Conservation (phyloP, 2,888 invertebrate species). For the Macrophya annulata region DNA sequence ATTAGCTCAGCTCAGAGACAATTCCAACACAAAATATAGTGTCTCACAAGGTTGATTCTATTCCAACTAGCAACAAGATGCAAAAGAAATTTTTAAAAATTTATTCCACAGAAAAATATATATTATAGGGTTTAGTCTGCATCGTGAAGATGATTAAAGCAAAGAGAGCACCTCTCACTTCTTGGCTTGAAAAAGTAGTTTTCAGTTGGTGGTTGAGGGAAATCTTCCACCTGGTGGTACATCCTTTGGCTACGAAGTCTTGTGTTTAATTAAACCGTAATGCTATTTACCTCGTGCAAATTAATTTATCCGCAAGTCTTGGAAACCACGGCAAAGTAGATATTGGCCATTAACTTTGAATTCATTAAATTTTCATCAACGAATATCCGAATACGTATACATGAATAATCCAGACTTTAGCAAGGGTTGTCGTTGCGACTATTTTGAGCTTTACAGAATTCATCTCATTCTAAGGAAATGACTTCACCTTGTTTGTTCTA, state of each 20-base stretch:
- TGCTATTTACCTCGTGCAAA: constrained; percentile 50
- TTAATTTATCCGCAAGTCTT: constrained; percentile 41
- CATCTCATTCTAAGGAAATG: neutral
- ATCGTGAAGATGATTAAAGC: constrained; percentile 6
- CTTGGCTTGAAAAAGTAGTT: constrained; percentile 29
- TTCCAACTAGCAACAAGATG: neutral
- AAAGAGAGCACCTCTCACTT: constrained; percentile 3
- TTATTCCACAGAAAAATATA: neutral
- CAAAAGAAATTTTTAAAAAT: neutral
- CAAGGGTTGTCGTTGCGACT: constrained; percentile 2
- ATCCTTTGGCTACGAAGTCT: constrained; percentile 19
- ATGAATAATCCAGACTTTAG: neutral
- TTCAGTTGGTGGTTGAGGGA: neutral
- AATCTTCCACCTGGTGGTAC: constrained; percentile 1
- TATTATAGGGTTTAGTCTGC: neutral
- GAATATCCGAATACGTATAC: constrained; percentile 34
- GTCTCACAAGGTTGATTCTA: neutral
- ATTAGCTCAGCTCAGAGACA: constrained; percentile 29
- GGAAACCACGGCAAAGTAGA: constrained; percentile 47
- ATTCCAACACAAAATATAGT: neutral
- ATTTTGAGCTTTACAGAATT: neutral
- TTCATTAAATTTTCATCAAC: constrained; percentile 50
- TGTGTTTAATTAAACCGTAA: constrained; percentile 49
- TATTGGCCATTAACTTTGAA: constrained; percentile 46
- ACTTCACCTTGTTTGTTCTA: neutral